Percentiles rank a stretch among this genome's conserved stretches.
phyloP scores from a whole-genome alignment of 2,113 vertebrate species.

The human region GRCh38 chr14:49214501-49215000 shows the following conservation, averaged over 20 bases:
- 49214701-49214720: not conserved
- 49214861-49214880: not conserved
- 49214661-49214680: not conserved
- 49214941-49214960: not conserved
- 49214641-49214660: not conserved
- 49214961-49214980: not conserved
- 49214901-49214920: not conserved
- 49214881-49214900: not conserved
- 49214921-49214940: not conserved
- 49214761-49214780: slow-evolving; percentile 12
- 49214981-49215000: not conserved
- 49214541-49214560: not conserved
- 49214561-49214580: not conserved
- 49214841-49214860: not conserved
- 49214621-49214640: not conserved
- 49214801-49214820: not conserved
- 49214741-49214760: not conserved
- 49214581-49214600: not conserved
- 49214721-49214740: slow-evolving; percentile 21
- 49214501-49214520: not conserved
- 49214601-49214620: not conserved
- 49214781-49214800: not conserved
- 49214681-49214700: not conserved
- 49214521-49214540: not conserved
- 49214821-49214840: not conserved